phyloP scores from a whole-genome alignment of 2,797 vertebrate genomes.

The Helicolenus hilgendorfi region DNA sequence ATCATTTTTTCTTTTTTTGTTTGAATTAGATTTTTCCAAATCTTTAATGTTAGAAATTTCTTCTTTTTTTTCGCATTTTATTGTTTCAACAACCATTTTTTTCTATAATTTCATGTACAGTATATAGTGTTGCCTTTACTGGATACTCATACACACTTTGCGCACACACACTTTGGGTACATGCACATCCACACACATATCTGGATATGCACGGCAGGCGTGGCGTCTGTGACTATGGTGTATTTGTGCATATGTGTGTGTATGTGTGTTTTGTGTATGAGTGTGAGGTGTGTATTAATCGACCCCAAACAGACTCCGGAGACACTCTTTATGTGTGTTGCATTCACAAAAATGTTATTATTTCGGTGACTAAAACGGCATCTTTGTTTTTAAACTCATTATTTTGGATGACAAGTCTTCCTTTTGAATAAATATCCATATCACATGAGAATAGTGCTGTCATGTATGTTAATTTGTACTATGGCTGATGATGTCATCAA shows the following conservation, averaged over 20 bases:
- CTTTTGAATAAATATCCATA: constrained; percentile 90
- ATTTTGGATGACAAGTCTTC: constrained; percentile 90
- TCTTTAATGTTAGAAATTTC: constrained; percentile 80
- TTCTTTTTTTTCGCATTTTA: constrained; percentile 55
- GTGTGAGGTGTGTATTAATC: constrained; percentile 77
- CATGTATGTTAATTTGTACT: constrained; percentile 83
- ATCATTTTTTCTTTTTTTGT: constrained; percentile 46
- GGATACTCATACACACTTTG: constrained; percentile 68
- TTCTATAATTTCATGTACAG: constrained; percentile 79
- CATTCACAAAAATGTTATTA: constrained; percentile 57
- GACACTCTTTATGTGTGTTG: constrained; percentile 76
- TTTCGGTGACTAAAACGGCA: constrained; percentile 64
- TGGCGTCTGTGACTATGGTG: constrained; percentile 71
- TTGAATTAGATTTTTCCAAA: constrained; percentile 80
- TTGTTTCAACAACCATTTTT: constrained; percentile 73
- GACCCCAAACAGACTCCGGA: constrained; percentile 78
- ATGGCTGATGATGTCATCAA: constrained; percentile 86
- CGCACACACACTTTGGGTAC: constrained; percentile 68
- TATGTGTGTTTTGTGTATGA: constrained; percentile 74
- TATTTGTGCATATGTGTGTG: constrained; percentile 75
- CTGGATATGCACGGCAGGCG: constrained; percentile 75
- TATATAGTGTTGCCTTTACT: constrained; percentile 88
- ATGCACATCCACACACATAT: constrained; percentile 76
- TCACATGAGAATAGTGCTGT: constrained; percentile 82
- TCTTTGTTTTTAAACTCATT: constrained; percentile 57